Percentiles rank a stretch among this genome's conserved stretches.
Conservation (phyloP, 2,113 vertebrate genomes). For the Stegastes partitus region DNA sequence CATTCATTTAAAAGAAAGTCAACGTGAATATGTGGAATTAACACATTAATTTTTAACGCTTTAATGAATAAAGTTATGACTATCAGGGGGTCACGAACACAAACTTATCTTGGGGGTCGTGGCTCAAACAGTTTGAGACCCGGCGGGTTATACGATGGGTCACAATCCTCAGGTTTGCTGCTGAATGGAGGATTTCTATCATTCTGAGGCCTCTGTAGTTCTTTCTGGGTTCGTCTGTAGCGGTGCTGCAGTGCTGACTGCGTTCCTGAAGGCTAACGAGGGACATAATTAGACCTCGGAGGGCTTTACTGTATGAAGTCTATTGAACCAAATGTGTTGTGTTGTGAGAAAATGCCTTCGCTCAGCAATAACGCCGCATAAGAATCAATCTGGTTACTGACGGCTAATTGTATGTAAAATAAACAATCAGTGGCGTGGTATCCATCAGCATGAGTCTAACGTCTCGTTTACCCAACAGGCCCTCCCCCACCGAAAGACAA, state of each 20-base stretch:
- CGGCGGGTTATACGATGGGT: neutral
- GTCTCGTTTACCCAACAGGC: conserved; percentile 81
- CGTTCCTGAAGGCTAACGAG: conserved; percentile 1
- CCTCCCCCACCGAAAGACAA: conserved; percentile 95
- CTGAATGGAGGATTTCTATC: neutral
- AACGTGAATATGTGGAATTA: no score
- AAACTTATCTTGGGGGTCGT: no score
- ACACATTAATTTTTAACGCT: no score
- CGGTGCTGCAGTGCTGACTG: conserved; percentile 5
- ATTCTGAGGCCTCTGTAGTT: neutral
- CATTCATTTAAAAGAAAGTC: no score
- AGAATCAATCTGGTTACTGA: conserved; percentile 5
- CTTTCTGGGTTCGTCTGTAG: conserved; percentile 9
- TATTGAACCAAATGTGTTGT: neutral
- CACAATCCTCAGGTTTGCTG: neutral
- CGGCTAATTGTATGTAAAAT: neutral
- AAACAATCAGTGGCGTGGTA: neutral
- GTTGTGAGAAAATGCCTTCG: neutral
- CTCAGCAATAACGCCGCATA: neutral
- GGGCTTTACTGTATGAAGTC: neutral
- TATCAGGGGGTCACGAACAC: no score
- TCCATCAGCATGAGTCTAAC: neutral
- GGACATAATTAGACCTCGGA: conserved; percentile 6
- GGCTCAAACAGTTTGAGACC: no score
- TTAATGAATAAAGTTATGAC: no score